Evolutionary conservation across 1,140 invertebrate genomes (phyloP).

Genomic region (Leucophenga varia): DNA sequence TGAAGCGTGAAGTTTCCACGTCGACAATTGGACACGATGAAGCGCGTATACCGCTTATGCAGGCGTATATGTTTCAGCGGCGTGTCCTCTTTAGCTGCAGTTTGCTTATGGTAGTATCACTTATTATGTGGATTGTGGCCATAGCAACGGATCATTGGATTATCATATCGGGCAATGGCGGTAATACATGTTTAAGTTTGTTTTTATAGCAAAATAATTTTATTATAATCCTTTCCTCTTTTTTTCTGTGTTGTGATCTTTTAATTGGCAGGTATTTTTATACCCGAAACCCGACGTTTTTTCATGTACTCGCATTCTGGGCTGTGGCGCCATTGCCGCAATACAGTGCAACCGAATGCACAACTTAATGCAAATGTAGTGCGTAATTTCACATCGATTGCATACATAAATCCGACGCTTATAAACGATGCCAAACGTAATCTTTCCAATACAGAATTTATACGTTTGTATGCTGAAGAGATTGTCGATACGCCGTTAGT

Average conservation of each 20-base stretch:
- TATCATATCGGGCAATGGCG: constrained; percentile 61
- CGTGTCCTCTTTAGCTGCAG: constrained; percentile 71
- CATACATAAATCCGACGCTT: constrained; percentile 29
- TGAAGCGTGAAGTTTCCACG: constrained; percentile 59
- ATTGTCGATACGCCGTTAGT: constrained; percentile 25
- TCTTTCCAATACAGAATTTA: constrained; percentile 35
- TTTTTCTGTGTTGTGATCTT: neutral
- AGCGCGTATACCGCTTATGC: constrained; percentile 60
- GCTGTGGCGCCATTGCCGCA: constrained; percentile 68
- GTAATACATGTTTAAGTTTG: constrained; percentile 12
- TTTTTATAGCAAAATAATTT: neutral
- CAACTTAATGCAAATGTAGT: constrained; percentile 39
- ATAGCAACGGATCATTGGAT: constrained; percentile 77
- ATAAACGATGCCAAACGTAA: constrained; percentile 41
- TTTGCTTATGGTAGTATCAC: constrained; percentile 65
- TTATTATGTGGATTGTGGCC: constrained; percentile 72
- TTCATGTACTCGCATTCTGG: constrained; percentile 67
- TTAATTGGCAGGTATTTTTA: constrained; percentile 59
- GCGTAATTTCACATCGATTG: constrained; percentile 48
- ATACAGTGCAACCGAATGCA: constrained; percentile 43
- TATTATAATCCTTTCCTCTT: neutral
- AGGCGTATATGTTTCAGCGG: constrained; percentile 69
- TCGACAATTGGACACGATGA: constrained; percentile 60
- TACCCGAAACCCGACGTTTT: constrained; percentile 61
- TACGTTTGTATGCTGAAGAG: constrained; percentile 32